Evolutionary conservation across 2,888 invertebrate genomes (phyloP), one percentile per base, ranked within the genome.

Genomic region (Mythimna ferrago): DNA sequence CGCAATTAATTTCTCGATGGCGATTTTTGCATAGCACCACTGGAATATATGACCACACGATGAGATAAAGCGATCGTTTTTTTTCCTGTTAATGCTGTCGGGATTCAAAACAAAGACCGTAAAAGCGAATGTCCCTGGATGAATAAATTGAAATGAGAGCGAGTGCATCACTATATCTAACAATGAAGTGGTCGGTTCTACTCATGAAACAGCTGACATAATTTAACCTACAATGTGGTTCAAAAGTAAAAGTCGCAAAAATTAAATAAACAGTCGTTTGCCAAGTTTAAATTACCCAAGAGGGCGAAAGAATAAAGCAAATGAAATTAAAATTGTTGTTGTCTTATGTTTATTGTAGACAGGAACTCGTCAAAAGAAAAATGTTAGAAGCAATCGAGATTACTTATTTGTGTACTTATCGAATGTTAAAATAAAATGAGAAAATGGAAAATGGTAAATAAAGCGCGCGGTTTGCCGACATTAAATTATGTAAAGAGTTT

Each of bases 1-100:
- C 51, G 72, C 71, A 84, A 82, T 86, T 76, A 80, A 80, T 81
- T 77, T 81, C 58, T 56, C 76, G 38, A 69, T 69, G 64, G 63
- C 44, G 63, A 69, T 78, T 84, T 84, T 83, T 81, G 53, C 67
- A 73, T 67, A 58, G 61, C 6, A 19, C 26, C 54, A 66, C 51
- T 64, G 60, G 61, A 64, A 57, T 63, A 48, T 10, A 38, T 16
- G 41, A 66, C 56, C 73, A 44, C n/a, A 64, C 41, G 41, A 62
- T 70, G n/a, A 9, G 44, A 65, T 73, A 63, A 60, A 73, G 10
- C 11, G 9, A n/a, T 26, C 32, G 10, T 41, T 21, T 70, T 73
- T 71, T 76, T 63, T 21, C 51, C 10, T 19, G 10, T 35, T 63
- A 48, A 53, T 58, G n/a, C 44, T 51, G 6, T 32, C 9, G 19